Evolutionary conservation across 2,113 vertebrate genomes (phyloP), one percentile per base, ranked within the genome.

Genomic region (Reinhardtius hippoglossoides): DNA sequence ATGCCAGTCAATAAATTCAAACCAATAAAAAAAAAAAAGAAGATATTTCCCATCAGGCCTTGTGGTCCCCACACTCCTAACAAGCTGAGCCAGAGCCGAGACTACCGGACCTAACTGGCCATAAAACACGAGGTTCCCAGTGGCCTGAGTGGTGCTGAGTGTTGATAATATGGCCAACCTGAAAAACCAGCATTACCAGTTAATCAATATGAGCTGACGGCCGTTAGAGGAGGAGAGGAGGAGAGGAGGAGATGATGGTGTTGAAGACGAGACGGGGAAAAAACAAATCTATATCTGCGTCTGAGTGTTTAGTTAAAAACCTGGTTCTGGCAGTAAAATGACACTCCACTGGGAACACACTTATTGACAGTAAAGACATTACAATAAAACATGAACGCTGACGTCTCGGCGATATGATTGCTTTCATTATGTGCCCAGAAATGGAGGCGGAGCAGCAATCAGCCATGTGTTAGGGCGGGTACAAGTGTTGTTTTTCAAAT

Each of bases 161-260:
- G 63, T 50, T 73, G 67, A 76, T 78, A 55, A 82, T 42, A 60
- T 9, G n/a, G 44, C 18, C 42, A 13, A 69, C 58, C 66, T 71
- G 73, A 15, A 21, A 21, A 74, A 78, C 78, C 81, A 80, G 78
- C 82, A 75, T 67, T 64, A 64, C 69, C 70, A 46, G n/a, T 26
- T 76, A 50, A 88, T 87, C 90, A 44, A 87, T 87, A 81, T 20
- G 8, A 68, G 74, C 65, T 48, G 50, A 83, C 5, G 7, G 71
- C 58, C 12, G 27, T 46, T 62, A 16, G 62, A 59, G 61, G 70
- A 67, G 55, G 15, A 37, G 70, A 64, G 50, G n/a, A 35, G 23
- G 23, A 23, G 70, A 67, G 55, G 15, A 37, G 70, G 61, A 62
- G 44, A 48, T 20, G 66, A 84, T 56, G 35, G 56, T 75, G 73